A percentile compares a stretch with the other conserved stretches of the same genome.
Evolutionary conservation across 2,113 vertebrate species (phyloP).

Genomic region (Smithornis capensis): DNA sequence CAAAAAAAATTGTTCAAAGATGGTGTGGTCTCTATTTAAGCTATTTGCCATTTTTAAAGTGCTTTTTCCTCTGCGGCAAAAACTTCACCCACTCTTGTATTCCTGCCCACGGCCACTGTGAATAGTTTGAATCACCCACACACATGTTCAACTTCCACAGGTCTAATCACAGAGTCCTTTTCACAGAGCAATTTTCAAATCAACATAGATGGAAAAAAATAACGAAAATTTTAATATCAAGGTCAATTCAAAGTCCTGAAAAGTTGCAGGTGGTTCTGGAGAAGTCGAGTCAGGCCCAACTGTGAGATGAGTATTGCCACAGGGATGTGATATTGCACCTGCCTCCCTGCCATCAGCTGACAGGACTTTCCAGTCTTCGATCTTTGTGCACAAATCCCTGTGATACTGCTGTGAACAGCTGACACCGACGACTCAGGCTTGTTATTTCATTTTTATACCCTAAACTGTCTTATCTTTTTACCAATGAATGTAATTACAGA

Average conservation of each 20-base stretch:
- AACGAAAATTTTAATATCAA: neutral
- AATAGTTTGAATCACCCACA: constrained; percentile 61
- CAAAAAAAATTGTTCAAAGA: neutral
- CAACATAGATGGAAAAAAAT: neutral
- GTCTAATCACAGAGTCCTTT: constrained; percentile 54
- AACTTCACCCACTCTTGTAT: constrained; percentile 53
- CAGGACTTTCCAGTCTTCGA: neutral
- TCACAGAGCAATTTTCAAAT: constrained; percentile 29
- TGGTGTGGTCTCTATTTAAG: constrained; percentile 43
- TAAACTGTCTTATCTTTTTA: constrained; percentile 7
- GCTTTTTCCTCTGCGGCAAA: constrained; percentile 53
- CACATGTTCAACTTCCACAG: constrained; percentile 42
- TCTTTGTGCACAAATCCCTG: neutral
- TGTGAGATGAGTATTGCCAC: neutral
- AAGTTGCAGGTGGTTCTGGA: neutral
- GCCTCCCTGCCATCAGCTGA: neutral
- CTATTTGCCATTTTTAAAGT: constrained; percentile 61
- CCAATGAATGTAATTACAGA: neutral
- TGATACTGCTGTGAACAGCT: neutral
- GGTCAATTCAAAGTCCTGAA: neutral
- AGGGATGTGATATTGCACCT: neutral
- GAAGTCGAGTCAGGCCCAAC: neutral
- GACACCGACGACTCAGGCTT: neutral
- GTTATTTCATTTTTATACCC: neutral
- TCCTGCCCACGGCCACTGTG: constrained; percentile 54